A percentile compares a stretch with the other conserved stretches of the same genome.
phyloP scores from a whole-genome alignment of 2,113 vertebrate genomes.

The Cyphomyrus discorhynchus region DNA sequence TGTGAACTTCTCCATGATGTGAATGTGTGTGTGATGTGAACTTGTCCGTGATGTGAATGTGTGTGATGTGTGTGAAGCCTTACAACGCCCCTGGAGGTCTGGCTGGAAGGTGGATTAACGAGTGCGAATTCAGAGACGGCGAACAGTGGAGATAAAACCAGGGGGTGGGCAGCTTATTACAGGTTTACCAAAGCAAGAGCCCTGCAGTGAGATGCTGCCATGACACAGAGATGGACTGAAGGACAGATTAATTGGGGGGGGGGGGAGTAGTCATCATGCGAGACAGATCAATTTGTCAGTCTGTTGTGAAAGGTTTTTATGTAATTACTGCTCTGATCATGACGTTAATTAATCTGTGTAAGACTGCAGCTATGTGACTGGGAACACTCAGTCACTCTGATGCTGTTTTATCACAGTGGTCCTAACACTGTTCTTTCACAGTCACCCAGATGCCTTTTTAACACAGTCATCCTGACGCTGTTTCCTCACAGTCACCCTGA shows the following conservation, averaged over 20 bases:
- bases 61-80: background rate
- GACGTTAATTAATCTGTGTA: background rate
- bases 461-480: background rate
- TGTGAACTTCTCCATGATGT: background rate
- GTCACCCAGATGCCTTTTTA: background rate
- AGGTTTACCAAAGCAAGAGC: background rate
- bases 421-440: background rate
- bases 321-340: constrained; percentile 2
- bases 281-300: constrained; percentile 9
- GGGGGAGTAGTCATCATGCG: background rate
- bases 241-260: background rate
- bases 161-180: background rate
- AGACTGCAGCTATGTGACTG: background rate
- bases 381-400: background rate
- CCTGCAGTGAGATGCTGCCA: background rate
- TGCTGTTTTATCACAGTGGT: background rate
- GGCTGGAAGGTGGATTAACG: background rate
- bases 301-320: background rate
- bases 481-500: background rate
- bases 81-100: background rate
- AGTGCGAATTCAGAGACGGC: background rate
- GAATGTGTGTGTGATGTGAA: background rate
- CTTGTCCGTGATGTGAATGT: background rate
- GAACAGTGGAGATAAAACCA: background rate
- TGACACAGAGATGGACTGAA: background rate